Evolutionary conservation across 2,113 vertebrate genomes (phyloP).

Genomic region (Athene cunicularia): DNA sequence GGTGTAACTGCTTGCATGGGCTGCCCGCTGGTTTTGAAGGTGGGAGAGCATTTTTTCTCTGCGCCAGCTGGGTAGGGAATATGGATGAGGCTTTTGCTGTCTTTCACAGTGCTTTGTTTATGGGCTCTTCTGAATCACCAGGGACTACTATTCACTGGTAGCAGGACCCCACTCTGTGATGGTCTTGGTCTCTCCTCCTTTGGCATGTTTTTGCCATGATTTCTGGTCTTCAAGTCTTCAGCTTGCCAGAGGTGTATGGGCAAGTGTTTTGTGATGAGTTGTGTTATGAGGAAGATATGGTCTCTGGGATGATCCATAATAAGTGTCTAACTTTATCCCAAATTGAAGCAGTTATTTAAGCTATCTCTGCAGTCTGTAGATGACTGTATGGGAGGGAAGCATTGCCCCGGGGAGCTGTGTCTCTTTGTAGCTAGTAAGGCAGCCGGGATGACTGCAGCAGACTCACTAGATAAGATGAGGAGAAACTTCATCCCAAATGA

Average conservation of each 20-base stretch:
- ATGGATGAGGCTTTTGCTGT: not conserved
- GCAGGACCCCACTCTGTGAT: not conserved
- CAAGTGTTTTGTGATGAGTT: not conserved
- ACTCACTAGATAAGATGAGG: not conserved
- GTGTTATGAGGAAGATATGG: not conserved
- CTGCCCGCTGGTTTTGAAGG: not conserved
- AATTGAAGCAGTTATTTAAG: fast-evolving
- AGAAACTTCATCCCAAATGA: not conserved
- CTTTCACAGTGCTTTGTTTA: not conserved
- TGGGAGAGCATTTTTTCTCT: not conserved
- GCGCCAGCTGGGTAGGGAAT: not conserved
- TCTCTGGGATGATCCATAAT: not conserved
- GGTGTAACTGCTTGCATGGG: not conserved
- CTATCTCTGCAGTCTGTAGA: not conserved
- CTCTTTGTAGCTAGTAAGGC: not conserved
- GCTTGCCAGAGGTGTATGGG: not conserved
- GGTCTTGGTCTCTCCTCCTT: not conserved
- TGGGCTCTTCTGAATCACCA: fast-evolving
- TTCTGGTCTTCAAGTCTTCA: not conserved
- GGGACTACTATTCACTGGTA: too few relatives aligned
- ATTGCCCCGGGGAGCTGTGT: not conserved
- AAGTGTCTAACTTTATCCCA: not conserved
- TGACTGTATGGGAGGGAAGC: not conserved
- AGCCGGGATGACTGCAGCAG: not conserved
- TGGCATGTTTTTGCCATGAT: not conserved